Conservation (phyloP, 1,140 invertebrate genomes). For the Ostrea edulis region DNA sequence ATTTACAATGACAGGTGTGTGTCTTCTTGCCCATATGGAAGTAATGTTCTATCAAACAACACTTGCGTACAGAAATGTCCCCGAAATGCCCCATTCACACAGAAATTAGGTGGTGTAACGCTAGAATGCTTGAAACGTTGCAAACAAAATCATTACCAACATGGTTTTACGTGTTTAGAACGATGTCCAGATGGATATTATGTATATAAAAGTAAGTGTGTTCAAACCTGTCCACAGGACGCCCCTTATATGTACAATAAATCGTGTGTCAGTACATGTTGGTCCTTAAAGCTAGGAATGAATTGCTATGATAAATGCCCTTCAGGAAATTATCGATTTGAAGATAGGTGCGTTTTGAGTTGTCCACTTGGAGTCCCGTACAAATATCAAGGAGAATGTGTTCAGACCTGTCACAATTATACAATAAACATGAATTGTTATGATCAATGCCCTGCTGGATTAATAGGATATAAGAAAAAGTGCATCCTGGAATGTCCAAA, state of each 20-base stretch:
- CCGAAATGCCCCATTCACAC: neutral
- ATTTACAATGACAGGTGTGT: neutral
- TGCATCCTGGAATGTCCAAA: neutral
- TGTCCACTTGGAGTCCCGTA: neutral
- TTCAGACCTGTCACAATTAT: neutral
- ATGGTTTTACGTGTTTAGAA: neutral
- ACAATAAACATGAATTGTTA: neutral
- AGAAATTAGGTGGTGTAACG: neutral
- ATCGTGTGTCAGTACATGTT: neutral
- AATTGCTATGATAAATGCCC: slow-evolving; percentile 5
- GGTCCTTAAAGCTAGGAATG: neutral
- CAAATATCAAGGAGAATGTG: neutral
- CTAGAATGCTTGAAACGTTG: neutral
- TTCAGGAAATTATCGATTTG: neutral
- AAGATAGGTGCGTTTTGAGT: neutral
- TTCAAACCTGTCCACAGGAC: neutral
- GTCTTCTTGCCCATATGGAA: neutral
- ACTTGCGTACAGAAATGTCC: neutral
- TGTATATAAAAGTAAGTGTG: neutral
- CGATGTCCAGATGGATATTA: neutral
- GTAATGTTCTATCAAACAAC: neutral
- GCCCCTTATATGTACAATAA: neutral
- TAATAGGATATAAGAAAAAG: neutral
- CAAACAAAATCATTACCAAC: neutral
- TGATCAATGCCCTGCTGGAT: neutral